A percentile compares a stretch with the other conserved stretches of the same genome.
These are phyloP conservation scores for Melinaea menophilus DNA, from an alignment of 2,888 invertebrate species.

Conservation along the genomic window DNA sequence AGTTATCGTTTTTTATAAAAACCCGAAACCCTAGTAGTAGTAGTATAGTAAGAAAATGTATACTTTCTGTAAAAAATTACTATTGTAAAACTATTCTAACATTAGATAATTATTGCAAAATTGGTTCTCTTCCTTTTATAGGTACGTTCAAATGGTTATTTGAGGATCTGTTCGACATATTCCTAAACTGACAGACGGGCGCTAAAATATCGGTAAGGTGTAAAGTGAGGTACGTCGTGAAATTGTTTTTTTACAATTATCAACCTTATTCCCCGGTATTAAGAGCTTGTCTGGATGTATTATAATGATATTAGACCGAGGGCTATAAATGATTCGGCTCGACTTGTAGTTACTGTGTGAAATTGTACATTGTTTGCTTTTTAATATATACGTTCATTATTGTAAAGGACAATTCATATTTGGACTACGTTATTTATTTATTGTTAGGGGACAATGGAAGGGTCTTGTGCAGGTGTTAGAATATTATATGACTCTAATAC, in stretches of 20 bases:
- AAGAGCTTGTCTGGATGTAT: constrained; percentile 6
- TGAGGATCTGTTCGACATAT: constrained; percentile 15
- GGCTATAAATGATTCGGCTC: constrained; percentile 26
- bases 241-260: neutral
- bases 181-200: constrained; percentile 27
- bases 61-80: too few species aligned
- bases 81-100: too few species aligned
- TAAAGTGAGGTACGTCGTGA: constrained; percentile 19
- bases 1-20: too few species aligned
- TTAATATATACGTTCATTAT: neutral
- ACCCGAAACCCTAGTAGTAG: too few species aligned
- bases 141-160: too few species aligned
- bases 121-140: too few species aligned
- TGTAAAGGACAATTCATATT: neutral
- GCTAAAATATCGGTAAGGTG: constrained; percentile 31
- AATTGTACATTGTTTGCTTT: neutral
- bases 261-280: neutral
- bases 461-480: too few species aligned
- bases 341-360: constrained; percentile 9
- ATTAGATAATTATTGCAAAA: too few species aligned
- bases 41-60: too few species aligned
- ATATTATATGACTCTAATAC: too few species aligned
- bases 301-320: constrained; percentile 18
- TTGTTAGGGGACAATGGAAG: too few species aligned
- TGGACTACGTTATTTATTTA: neutral